Evolutionary conservation across 2,113 vertebrate genomes (phyloP).

Genomic region (Stercorarius parasiticus): DNA sequence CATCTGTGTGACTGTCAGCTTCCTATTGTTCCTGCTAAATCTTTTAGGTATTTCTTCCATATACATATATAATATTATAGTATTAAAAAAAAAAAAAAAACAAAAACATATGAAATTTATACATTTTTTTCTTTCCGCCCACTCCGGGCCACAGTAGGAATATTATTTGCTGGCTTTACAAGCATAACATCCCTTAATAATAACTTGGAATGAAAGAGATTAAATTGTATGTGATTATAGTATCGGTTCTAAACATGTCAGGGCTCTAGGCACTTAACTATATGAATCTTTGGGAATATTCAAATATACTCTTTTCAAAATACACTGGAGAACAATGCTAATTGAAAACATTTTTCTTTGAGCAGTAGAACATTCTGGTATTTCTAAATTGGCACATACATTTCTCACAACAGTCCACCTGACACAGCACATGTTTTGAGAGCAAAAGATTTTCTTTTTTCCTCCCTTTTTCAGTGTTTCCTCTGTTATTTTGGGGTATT

Average conservation of each 20-base stretch:
- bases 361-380: neutral
- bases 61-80: neutral
- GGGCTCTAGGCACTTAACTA: neutral
- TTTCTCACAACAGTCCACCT: neutral
- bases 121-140: neutral
- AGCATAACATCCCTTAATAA: neutral
- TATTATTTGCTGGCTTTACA: neutral
- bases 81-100: neutral
- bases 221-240: neutral
- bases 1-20: neutral
- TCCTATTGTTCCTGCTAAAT: neutral
- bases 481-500: neutral
- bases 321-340: conserved; percentile 18
- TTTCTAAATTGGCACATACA: neutral
- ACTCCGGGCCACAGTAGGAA: neutral
- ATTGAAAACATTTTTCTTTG: neutral
- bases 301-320: conserved; percentile 1
- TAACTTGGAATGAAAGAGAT: conserved; percentile 39
- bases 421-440: neutral
- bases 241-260: conserved; percentile 32
- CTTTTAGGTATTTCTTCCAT: neutral
- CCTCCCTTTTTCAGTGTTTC: neutral
- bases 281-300: neutral
- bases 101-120: neutral
- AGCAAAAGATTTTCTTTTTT: neutral